A percentile compares a stretch with the other conserved stretches of the same genome.
phyloP scores from a whole-genome alignment of 2,888 invertebrate genomes.

The Microchrysa polita region DNA sequence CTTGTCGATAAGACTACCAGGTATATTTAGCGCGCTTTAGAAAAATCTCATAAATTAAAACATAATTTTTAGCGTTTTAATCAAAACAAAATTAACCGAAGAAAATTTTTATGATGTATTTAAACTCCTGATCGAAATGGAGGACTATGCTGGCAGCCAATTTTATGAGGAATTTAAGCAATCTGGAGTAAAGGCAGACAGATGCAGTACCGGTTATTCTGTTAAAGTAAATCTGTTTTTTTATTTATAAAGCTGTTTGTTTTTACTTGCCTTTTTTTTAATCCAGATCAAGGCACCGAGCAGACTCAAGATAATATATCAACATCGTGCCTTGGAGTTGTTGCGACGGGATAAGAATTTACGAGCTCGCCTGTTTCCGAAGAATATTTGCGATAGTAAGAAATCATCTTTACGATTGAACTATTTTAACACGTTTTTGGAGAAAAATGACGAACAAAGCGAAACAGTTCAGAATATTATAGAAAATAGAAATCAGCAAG shows the following conservation, averaged over 20 bases:
- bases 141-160: slow-evolving; percentile 55
- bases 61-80: no score
- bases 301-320: slow-evolving; percentile 56
- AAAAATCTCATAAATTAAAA: no score
- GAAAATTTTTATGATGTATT: slow-evolving; percentile 54
- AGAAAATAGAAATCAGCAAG: slow-evolving; percentile 69
- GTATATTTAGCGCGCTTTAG: no score
- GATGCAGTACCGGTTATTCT: slow-evolving; percentile 47
- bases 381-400: not conserved
- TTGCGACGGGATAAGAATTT: slow-evolving; percentile 47
- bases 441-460: slow-evolving; percentile 70
- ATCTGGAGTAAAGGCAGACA: slow-evolving; percentile 52
- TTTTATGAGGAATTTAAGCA: slow-evolving; percentile 53
- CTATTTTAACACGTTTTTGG: slow-evolving; percentile 61
- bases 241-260: slow-evolving; percentile 52
- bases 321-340: slow-evolving; percentile 57
- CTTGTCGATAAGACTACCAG: no score
- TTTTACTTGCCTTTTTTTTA: no score
- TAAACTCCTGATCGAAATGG: slow-evolving; percentile 56
- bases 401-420: slow-evolving; percentile 51
- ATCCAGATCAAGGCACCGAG: no score
- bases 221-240: slow-evolving; percentile 45
- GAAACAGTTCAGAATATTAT: slow-evolving; percentile 75
- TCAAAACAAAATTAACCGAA: no score
- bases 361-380: slow-evolving; percentile 39